Percentiles rank a stretch among this genome's conserved stretches.
phyloP scores from a whole-genome alignment of 2,797 vertebrate genomes.

The Sciurus carolinensis region DNA sequence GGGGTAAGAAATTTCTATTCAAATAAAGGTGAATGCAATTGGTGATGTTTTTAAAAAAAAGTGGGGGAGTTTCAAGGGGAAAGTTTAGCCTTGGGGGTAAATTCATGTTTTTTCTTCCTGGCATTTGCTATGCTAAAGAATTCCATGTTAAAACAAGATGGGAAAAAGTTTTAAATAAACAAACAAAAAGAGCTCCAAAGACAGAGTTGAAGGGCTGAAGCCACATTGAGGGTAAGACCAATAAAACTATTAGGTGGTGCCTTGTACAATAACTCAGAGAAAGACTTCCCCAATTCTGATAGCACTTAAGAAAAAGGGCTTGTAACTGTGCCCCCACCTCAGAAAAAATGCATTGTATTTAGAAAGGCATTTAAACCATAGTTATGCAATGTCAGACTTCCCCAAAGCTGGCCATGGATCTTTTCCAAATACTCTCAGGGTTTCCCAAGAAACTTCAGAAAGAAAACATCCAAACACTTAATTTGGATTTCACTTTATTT shows the following conservation, averaged over 20 bases:
- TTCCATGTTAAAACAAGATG: constrained; percentile 71
- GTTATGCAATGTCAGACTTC: constrained; percentile 69
- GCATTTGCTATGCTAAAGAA: constrained; percentile 57
- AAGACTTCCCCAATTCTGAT: not conserved
- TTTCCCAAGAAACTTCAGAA: constrained; percentile 79
- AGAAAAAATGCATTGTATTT: constrained; percentile 40
- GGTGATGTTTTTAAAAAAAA: constrained; percentile 48
- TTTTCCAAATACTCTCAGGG: constrained; percentile 70
- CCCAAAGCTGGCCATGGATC: constrained; percentile 62
- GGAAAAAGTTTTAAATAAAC: constrained; percentile 55
- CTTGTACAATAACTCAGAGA: not conserved
- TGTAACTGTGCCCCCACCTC: not conserved
- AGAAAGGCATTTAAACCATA: constrained; percentile 68
- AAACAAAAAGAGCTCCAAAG: constrained; percentile 42
- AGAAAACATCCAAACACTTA: constrained; percentile 58
- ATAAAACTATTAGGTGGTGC: not conserved
- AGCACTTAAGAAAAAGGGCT: constrained; percentile 62
- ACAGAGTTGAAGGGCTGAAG: constrained; percentile 25
- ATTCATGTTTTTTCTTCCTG: constrained; percentile 72
- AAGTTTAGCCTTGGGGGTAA: constrained; percentile 74
- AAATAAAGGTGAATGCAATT: constrained; percentile 76
- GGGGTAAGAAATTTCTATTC: constrained; percentile 83
- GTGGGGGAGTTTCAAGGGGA: not conserved
- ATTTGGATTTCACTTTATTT: constrained; percentile 48
- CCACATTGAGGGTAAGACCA: not conserved